These are phyloP conservation scores for Apistogramma diplotaenia DNA, from an alignment of 2,113 vertebrate genomes.

Conservation along the genomic window DNA sequence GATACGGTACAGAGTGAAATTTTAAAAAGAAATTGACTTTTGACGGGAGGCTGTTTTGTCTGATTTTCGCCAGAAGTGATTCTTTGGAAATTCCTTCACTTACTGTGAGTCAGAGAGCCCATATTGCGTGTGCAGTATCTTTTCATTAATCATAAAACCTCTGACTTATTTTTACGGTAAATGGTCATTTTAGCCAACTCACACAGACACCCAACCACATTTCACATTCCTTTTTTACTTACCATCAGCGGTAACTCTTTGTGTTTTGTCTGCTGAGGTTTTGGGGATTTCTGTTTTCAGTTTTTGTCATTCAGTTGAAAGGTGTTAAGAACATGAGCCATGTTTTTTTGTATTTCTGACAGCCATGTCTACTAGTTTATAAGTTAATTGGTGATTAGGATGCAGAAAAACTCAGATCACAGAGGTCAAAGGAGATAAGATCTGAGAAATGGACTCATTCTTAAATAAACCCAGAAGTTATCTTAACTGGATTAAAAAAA, in stretches of 20 bases:
- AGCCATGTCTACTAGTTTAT: background rate
- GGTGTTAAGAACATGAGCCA: background rate
- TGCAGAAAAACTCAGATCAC: background rate
- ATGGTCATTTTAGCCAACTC: background rate
- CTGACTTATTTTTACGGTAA: background rate
- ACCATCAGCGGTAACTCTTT: background rate
- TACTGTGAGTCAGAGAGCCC: background rate
- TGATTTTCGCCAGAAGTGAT: background rate
- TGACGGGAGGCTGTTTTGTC: background rate
- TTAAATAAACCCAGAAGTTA: background rate
- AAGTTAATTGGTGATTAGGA: background rate
- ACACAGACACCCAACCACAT: background rate
- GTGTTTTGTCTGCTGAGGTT: background rate
- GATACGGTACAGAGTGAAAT: background rate
- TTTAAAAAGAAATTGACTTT: background rate
- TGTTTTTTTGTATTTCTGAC: background rate
- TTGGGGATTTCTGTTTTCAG: background rate
- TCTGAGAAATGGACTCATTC: background rate
- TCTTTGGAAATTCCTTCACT: background rate
- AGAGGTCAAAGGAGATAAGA: background rate
- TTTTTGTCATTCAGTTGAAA: background rate
- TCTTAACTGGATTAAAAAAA: background rate
- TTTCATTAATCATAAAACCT: background rate
- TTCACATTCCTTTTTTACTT: background rate
- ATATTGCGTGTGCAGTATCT: background rate